phyloP scores from a whole-genome alignment of 2,888 invertebrate species.

The Herminia tarsipennalis region DNA sequence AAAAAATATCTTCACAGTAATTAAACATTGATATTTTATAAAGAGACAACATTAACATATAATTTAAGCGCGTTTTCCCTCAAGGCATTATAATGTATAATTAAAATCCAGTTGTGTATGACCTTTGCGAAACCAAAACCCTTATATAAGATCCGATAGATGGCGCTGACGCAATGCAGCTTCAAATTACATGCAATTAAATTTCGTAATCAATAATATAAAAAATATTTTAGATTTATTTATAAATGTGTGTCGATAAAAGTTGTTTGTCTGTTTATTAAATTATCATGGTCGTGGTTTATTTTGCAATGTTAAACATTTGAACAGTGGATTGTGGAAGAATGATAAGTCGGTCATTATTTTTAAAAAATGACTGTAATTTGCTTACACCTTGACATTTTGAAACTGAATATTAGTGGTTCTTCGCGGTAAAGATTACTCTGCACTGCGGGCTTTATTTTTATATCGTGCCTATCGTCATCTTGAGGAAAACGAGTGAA shows the following conservation, averaged over 20 bases:
- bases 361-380: conserved; percentile 50
- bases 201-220: conserved; percentile 41
- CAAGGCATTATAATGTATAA: conserved; percentile 25
- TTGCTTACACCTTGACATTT: conserved; percentile 60
- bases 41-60: conserved; percentile 29
- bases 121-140: conserved; percentile 42
- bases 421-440: conserved; percentile 20
- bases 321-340: conserved; percentile 49
- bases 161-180: conserved; percentile 47
- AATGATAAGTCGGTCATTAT: conserved; percentile 44
- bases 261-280: conserved; percentile 38
- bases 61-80: conserved; percentile 31
- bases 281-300: conserved; percentile 28
- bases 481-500: background rate
- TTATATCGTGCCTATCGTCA: background rate
- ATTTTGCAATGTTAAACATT: conserved; percentile 47
- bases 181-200: conserved; percentile 45
- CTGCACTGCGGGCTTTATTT: background rate
- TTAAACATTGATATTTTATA: conserved; percentile 26
- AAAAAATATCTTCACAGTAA: conserved; percentile 24
- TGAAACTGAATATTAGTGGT: conserved; percentile 30
- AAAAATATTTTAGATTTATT: conserved; percentile 35
- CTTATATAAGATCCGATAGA: conserved; percentile 50
- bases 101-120: conserved; percentile 30
- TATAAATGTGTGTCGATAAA: conserved; percentile 34